These are phyloP conservation scores for Tetragnatha versicolor DNA, from an alignment of 1,140 invertebrate species.

Conservation along the genomic window DNA sequence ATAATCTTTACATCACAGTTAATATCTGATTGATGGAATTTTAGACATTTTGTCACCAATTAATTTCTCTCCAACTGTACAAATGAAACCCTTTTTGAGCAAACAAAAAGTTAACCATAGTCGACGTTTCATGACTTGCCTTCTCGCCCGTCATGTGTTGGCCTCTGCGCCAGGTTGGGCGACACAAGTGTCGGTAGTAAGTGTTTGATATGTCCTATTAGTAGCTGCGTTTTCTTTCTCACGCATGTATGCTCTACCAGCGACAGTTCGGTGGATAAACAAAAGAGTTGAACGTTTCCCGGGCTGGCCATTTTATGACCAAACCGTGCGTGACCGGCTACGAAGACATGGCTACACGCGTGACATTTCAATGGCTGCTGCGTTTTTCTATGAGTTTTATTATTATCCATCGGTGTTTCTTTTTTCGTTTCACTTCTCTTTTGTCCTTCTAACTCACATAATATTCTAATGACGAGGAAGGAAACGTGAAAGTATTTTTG, in stretches of 20 bases:
- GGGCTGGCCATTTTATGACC: conserved; percentile 29
- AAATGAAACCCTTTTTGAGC: too few species aligned
- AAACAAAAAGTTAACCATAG: too few species aligned
- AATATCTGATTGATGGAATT: too few species aligned
- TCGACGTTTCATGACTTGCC: too few species aligned
- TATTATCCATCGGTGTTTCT: neutral
- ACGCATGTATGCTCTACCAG: conserved; percentile 31
- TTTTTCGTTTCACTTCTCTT: neutral
- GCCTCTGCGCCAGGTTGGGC: too few species aligned
- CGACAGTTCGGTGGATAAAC: conserved; percentile 6
- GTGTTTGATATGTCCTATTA: neutral
- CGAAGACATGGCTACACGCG: neutral
- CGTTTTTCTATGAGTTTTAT: too few species aligned
- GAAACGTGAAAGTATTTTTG: conserved; percentile 19
- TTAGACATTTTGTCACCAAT: too few species aligned
- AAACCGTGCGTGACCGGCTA: conserved; percentile 29
- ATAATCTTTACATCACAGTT: too few species aligned
- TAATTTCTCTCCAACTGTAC: too few species aligned
- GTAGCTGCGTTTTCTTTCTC: conserved; percentile 28
- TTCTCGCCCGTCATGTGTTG: too few species aligned
- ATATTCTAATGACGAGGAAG: conserved; percentile 31
- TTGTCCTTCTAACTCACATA: conserved; percentile 38
- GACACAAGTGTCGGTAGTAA: too few species aligned
- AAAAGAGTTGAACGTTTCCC: conserved; percentile 31
- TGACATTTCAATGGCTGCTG: conserved; percentile 6